Base-by-base conservation (phyloP, 2,113 vertebrate species). In the Struthio camelus region DNA sequence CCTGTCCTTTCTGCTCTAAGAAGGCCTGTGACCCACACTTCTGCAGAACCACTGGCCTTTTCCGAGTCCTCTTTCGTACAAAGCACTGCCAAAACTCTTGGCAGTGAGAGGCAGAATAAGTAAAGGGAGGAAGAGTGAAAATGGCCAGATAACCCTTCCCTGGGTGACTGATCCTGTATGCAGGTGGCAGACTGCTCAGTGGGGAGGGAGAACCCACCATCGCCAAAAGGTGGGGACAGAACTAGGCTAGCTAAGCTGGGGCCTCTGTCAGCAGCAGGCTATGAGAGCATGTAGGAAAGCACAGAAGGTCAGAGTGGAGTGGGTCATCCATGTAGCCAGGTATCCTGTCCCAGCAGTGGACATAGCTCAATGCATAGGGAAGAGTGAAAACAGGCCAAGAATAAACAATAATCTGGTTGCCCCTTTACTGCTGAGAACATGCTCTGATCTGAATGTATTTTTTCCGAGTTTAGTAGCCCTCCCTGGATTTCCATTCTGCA, bases 141-240 rank as follows among this genome's bases (percentile, higher is more conserved):
- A 17, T 14, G 6, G 25, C 24, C 28, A 59, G 8, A 79, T 28
- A 79, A 91, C 25, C 61, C 13, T 61, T 1, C 0, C 11, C 2
- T 27, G 32, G 11, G 24, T 67, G 24, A 42, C 0, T 2, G 70
- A 23, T 20, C 25, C 58, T 1, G 0, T 28, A 16, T 20, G 46
- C 40, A 62, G 56, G n/a, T 25, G 36, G 17, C 17, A 1, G 3
- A 34, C 36, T 25, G 22, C 54, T 56, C 0, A 0, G 5, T 2
- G 9, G 3, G 2, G 15, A 44, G 34, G 48, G 56, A 88, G 72
- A 86, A 70, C 40, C 18, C 65, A 48, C 14, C 40, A 27, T 40
- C 20, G 10, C 9, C 28, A 54, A 40, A 56, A 51, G 44, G 36
- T 32, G 38, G 19, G 28, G 28, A 56, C 18, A 51, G 28, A 25